Base-by-base conservation (phyloP, 2,888 invertebrate species). In the Drosophila anomalata region DNA sequence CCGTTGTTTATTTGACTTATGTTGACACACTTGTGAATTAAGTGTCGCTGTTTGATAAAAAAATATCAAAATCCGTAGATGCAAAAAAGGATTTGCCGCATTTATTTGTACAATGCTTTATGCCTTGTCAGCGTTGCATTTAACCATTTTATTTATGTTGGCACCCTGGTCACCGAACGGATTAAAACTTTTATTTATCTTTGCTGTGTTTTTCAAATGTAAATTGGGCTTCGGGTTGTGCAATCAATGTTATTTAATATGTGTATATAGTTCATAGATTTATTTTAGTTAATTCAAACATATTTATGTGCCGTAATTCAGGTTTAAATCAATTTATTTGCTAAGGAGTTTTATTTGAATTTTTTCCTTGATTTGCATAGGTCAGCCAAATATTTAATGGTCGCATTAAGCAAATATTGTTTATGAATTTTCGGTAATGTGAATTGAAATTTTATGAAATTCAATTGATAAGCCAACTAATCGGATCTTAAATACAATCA, bases 1-100 rank as follows among this genome's bases (percentile, higher is more conserved):
- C 53, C 48, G 51, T 14, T 65, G 65, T 53, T 68, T 70, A 36
- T 68, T 69, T 68, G 70, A 69, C 70, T 70, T 48, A 58, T 77
- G 75, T 59, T 66, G 67, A 79, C 79, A 77, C 65, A 66, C 68
- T 79, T 86, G 67, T 61, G 62, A 67, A 83, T 83, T 76, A 79
- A 79, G 77, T 80, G 66, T 65, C 59, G 72, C 60, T 66, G 48
- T 29, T 29, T 29, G 29, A 29, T 29, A 29, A 50, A 66, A 66
- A 66, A 39, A 17, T 17, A 54, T 20, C 9, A 51, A 55, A 67
- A 24, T 48, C 24, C 41, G 8, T 31, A 9, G n/a, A 48, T 20
- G 47, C 36, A 47, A 59, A 36, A n/a, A 39, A 22, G 22, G 41
- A 22, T 41, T 39, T 61, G 47, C 62, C 39, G 31, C 63, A 62